Base-by-base conservation (phyloP, 1,140 invertebrate species). In the Trichoplusia ni region DNA sequence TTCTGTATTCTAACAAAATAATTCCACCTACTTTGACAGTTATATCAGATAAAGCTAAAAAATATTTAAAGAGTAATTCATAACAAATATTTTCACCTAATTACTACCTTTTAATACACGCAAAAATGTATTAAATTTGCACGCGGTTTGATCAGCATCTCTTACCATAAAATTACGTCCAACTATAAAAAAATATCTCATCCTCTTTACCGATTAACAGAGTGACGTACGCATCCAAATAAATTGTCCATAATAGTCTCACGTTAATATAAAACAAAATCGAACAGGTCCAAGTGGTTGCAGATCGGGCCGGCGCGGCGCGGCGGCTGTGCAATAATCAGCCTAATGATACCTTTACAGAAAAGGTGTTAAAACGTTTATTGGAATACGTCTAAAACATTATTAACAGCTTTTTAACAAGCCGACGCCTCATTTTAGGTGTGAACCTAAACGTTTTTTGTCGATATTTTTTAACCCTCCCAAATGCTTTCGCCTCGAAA, bases 281-380 rank as follows among this genome's bases (percentile, higher is more conserved):
- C 31, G 66, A 67, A 62, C 68, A 61, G 61, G 68, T 67, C 53
- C 33, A 53, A 18, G 56, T 33, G 38, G 61, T 61, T 66, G 35
- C 33, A 46, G 51, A 62, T 71, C 59, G 46, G 64, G 51, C 42
- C 68, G 42, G 61, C 31, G 35, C 53, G 59, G 72, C 68, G 42
- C 56, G 23, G 35, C 53, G 59, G 72, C 67, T 69, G 49, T 69
- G 77, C 78, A 83, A 85, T 85, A 87, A 89, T 79, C 66, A 81
- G 40, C 71, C 81, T 90, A 90, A 90, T 88, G 79, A 90, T 88
- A 89, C 79, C 78, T 81, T 75, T 60, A 79, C 69, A 75, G 82
- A 80, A 87, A 90, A 90, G 87, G 87, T 90, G 87, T 90, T 87
- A 90, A 86, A 88, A 86, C 84, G 76, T 86, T 88, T 88, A 90